Evolutionary conservation across 2,888 invertebrate species (phyloP).

Genomic region (Beris chalybata): DNA sequence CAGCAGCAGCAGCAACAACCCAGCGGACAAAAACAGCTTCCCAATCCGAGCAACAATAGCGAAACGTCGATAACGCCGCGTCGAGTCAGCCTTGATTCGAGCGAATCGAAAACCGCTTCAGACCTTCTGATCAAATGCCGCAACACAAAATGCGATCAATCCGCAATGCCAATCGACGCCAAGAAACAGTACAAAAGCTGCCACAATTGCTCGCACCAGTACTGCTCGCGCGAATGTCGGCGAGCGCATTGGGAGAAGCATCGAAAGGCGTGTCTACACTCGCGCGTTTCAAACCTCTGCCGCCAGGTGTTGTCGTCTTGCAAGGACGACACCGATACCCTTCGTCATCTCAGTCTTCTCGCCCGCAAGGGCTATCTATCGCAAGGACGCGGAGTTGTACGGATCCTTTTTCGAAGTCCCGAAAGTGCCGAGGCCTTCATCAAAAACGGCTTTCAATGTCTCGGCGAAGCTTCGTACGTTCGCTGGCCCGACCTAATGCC

Average conservation of each 20-base stretch:
- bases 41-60: conserved; percentile 7
- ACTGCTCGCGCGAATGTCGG: conserved; percentile 90
- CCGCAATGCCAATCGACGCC: conserved; percentile 73
- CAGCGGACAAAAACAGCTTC: conserved; percentile 15
- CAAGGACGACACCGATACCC: conserved; percentile 74
- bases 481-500: conserved; percentile 84
- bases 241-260: conserved; percentile 93
- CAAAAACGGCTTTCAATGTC: conserved; percentile 72
- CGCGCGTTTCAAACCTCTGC: conserved; percentile 86
- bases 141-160: conserved; percentile 77
- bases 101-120: conserved; percentile 54
- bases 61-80: conserved; percentile 50
- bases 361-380: conserved; percentile 82
- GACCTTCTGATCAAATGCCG: conserved; percentile 68
- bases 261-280: conserved; percentile 85
- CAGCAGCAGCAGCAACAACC: conserved; percentile 42
- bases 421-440: conserved; percentile 85
- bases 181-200: conserved; percentile 84
- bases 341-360: conserved; percentile 77
- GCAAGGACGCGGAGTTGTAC: conserved; percentile 88
- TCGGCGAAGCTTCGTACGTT: conserved; percentile 82
- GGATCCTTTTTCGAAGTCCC: conserved; percentile 85
- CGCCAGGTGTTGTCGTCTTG: conserved; percentile 80
- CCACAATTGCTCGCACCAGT: conserved; percentile 93
- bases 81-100: conserved; percentile 66